Evolutionary conservation across 2,797 vertebrate genomes (phyloP).

Genomic region (Gymnoscopelus microlampas): DNA sequence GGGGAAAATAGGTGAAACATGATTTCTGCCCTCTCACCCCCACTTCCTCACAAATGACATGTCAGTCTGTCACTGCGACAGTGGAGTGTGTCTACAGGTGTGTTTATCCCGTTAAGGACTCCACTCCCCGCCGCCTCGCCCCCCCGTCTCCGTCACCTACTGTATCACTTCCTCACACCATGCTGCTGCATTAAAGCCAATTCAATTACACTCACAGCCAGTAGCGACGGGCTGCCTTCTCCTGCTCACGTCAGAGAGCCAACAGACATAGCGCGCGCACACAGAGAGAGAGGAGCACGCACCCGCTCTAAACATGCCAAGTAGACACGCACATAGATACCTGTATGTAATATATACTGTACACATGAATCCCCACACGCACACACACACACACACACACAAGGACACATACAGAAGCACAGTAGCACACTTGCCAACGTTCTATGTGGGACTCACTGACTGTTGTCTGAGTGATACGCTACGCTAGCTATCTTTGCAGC

Average conservation of each 20-base stretch:
- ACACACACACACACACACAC: slow-evolving; percentile 1
- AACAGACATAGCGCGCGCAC: no score
- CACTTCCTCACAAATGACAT: background rate
- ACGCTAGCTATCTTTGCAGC: background rate
- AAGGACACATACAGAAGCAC: background rate
- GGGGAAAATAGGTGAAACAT: no score
- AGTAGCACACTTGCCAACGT: background rate
- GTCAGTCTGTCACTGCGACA: background rate
- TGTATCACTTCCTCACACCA: slow-evolving; percentile 21
- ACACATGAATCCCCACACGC: background rate
- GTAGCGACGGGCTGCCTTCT: slow-evolving; percentile 5
- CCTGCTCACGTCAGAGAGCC: background rate
- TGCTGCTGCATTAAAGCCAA: slow-evolving; percentile 18
- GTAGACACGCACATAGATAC: background rate
- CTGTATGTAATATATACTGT: no score
- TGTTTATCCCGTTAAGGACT: slow-evolving; percentile 3
- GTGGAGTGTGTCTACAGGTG: background rate
- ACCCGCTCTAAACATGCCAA: background rate
- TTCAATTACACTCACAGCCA: slow-evolving; percentile 43
- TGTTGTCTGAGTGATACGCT: no score
- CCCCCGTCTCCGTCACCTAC: background rate
- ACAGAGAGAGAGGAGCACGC: background rate
- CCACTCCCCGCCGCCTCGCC: background rate
- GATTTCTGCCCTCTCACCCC: no score
- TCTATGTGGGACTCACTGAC: background rate